These are phyloP conservation scores for Heliconius himera DNA, from an alignment of 1,140 invertebrate genomes.

Conservation along the genomic window DNA sequence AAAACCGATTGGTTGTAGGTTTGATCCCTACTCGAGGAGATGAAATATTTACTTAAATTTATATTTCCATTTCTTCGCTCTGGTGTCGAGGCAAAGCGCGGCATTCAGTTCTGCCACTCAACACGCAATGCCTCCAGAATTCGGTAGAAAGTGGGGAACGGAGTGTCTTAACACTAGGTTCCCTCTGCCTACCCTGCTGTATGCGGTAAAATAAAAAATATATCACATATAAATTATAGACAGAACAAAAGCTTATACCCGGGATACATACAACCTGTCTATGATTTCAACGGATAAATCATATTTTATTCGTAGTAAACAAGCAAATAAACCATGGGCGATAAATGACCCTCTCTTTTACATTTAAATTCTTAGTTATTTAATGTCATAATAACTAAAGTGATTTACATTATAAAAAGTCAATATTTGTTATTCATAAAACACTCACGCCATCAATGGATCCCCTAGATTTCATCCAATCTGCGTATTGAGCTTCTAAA, in stretches of 20 bases:
- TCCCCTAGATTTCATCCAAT: conserved; percentile 64
- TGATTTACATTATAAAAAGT: background rate
- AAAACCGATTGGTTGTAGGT: too few relatives aligned
- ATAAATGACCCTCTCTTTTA: background rate
- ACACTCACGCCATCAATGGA: conserved; percentile 60
- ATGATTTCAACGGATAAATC: background rate
- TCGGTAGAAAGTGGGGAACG: too few relatives aligned
- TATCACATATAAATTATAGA: too few relatives aligned
- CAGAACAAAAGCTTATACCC: background rate
- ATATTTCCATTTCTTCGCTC: too few relatives aligned
- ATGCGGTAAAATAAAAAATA: too few relatives aligned
- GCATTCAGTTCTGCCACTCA: too few relatives aligned
- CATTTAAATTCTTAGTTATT: background rate
- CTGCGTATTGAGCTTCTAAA: conserved; percentile 69
- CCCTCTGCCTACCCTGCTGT: too few relatives aligned
- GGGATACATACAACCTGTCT: background rate
- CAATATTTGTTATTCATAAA: background rate
- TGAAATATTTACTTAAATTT: too few relatives aligned
- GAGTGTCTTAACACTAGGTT: too few relatives aligned
- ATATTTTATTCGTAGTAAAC: background rate
- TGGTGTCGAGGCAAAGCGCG: too few relatives aligned
- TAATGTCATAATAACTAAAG: background rate
- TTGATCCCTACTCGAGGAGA: too few relatives aligned
- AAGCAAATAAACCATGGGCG: background rate
- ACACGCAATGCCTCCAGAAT: too few relatives aligned